Base-by-base conservation (phyloP, 2,113 vertebrate genomes). In the Ibidorhyncha struthersii region DNA sequence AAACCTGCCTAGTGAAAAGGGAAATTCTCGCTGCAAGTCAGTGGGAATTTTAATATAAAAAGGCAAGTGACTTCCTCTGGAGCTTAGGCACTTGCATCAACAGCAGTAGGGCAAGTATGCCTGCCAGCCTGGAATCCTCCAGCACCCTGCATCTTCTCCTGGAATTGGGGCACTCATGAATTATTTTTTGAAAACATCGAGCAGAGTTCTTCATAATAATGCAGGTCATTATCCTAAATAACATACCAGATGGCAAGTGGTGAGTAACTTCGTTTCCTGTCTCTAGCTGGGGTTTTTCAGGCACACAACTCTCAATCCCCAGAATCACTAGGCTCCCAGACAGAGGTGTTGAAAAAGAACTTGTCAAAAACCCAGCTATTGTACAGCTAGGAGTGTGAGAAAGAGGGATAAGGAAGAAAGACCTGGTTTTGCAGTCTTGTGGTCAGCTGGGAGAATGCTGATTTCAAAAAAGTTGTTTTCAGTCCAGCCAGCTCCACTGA, bases 261-360 rank as follows among this genome's bases (percentile, higher is more conserved):
- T 72, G 61, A 93, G 52, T 86, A 61, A 36, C 47, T 89, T 81
- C 22, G 25, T 89, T 89, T 93, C 41, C 29, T 86, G 47, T 36
- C 41, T 78, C 41, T 78, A 56, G 41, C 72, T 87, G 84, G 13
- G 18, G 2, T 43, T 89, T 85, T 89, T 91, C 40, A 86, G 61
- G 32, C 41, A 38, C 38, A 32, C 47, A 65, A 0, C 40, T 81
- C 41, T 87, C 6, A 19, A 8, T 91, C 11, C 36, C 9, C 25
- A 27, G n/a, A 82, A 85, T 89, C 47, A 10, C 84, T n/a, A 38
- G 61, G 69, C 49, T 87, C n/a, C 12, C 16, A 76, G 69, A 59
- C 36, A 69, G 52, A 95, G n/a, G 65, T 71, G 81, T 79, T 94
- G 90, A 91, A 84, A 93, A 84, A 86, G 76, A 74, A 15, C 52